These are phyloP conservation scores for Phania funesta DNA, from an alignment of 2,888 invertebrate genomes.

Conservation along the genomic window DNA sequence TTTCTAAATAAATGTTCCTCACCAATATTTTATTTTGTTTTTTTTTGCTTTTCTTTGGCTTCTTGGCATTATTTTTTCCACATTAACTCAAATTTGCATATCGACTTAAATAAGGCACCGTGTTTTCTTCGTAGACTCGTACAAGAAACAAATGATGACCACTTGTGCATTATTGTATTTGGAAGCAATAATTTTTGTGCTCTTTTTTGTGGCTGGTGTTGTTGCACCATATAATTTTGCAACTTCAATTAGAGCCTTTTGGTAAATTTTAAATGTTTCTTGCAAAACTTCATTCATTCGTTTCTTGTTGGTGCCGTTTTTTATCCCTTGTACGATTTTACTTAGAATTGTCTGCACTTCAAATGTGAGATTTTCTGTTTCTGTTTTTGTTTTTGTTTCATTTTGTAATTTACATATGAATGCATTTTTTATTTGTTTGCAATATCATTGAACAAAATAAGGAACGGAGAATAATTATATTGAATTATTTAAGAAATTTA, in stretches of 20 bases:
- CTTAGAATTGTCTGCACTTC: slow-evolving; percentile 39
- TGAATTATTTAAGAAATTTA: slow-evolving; percentile 28
- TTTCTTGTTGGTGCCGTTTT: slow-evolving; percentile 14
- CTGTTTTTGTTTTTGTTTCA: background rate
- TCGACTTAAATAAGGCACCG: slow-evolving; percentile 51
- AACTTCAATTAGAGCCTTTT: slow-evolving; percentile 63
- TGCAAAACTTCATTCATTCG: slow-evolving; percentile 34
- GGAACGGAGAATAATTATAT: slow-evolving; percentile 18
- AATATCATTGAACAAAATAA: slow-evolving; percentile 2
- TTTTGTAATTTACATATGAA: slow-evolving; percentile 12
- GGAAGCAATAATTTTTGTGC: slow-evolving; percentile 58
- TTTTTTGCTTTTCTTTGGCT: background rate
- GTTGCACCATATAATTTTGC: slow-evolving; percentile 63
- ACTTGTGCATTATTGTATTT: slow-evolving; percentile 56
- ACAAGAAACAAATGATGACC: slow-evolving; percentile 46
- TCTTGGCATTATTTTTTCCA: slow-evolving; percentile 1
- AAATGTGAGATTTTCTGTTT: slow-evolving; percentile 10
- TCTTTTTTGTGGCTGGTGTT: background rate
- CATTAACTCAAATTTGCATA: slow-evolving; percentile 58
- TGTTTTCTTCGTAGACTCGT: slow-evolving; percentile 16
- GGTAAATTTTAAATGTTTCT: slow-evolving; percentile 61
- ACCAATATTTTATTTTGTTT: slow-evolving; percentile 51
- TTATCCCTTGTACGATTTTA: slow-evolving; percentile 13
- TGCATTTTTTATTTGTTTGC: background rate
- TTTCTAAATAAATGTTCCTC: slow-evolving; percentile 55